phyloP scores from a whole-genome alignment of 92 coral and sea anemone genomes.

The Phenganax subtilis region DNA sequence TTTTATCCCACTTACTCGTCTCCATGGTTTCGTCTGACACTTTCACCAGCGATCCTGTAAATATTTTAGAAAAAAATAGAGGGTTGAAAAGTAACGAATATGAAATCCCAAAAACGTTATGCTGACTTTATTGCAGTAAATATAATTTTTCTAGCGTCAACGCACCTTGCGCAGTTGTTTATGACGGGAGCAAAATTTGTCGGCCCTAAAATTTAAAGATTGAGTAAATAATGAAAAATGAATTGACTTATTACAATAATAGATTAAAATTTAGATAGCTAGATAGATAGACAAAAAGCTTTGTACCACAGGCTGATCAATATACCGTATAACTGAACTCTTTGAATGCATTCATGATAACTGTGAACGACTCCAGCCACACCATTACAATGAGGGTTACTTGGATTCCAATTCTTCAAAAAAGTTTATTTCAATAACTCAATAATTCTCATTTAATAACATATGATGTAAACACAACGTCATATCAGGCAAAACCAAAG shows the following conservation, averaged over 20 bases:
- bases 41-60: conserved; percentile 68
- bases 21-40: conserved; percentile 66
- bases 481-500: too few relatives aligned
- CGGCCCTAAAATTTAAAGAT: conserved; percentile 56
- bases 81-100: too few relatives aligned
- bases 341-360: conserved; percentile 79
- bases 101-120: too few relatives aligned
- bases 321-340: conserved; percentile 76
- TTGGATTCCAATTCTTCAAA: conserved; percentile 74
- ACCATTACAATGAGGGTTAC: conserved; percentile 76
- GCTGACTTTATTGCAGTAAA: too few relatives aligned
- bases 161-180: conserved; percentile 48
- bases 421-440: background rate
- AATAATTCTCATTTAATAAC: background rate
- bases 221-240: background rate
- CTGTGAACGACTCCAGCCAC: conserved; percentile 81
- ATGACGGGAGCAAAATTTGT: conserved; percentile 82
- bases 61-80: background rate
- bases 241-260: background rate
- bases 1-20: conserved; percentile 98
- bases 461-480: too few relatives aligned
- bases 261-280: background rate
- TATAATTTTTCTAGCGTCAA: too few relatives aligned
- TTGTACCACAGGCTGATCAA: background rate
- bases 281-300: background rate